Evolutionary conservation across 2,797 vertebrate species (phyloP), one percentile per base, ranked within the genome.

Genomic region (Hydrocynus forskahlii): DNA sequence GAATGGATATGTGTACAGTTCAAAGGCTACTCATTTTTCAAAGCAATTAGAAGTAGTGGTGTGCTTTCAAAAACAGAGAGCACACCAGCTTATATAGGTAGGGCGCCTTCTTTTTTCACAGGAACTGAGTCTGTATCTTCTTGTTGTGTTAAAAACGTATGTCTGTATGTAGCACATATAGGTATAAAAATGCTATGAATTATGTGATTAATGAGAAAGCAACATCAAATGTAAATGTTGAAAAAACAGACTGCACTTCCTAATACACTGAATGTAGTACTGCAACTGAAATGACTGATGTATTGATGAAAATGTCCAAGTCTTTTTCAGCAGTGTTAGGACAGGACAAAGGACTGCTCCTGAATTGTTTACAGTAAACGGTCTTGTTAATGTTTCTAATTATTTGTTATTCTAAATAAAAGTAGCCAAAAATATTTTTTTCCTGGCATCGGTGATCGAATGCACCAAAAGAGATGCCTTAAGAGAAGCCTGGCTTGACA

Each of bases 201-300:
- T 63, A 59, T 79, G 19, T 84, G 64, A 81, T 70, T 82, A 29
- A 74, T 72, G 60, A 80, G 59, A 62, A 64, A 5, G 70, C 38
- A 7, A 63, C 82, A 57, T 54, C 74, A 79, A 80, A 83, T 86
- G 73, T 78, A 86, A 66, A 86, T 84, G 85, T 85, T 76, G 66
- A 62, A 59, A 81, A 59, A 64, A 38, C 64, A 1, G 66, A 86
- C 88, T 87, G 82, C 88, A 81, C 70, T 66, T 87, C 89, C 84
- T 89, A 92, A 88, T 87, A 88, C 85, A 86, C 86, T 92, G 91
- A 93, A 92, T 94, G 92, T 94, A 93, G 88, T 92, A 76, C 75
- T 89, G 64, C 86, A 88, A 89, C 78, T 88, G 72, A 88, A 85
- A 88, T 81, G 86, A 86, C 88, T 85, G 83, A 88, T 88, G 81